Base-by-base conservation (phyloP, 1,140 invertebrate genomes). In the Mactra quadrangularis region DNA sequence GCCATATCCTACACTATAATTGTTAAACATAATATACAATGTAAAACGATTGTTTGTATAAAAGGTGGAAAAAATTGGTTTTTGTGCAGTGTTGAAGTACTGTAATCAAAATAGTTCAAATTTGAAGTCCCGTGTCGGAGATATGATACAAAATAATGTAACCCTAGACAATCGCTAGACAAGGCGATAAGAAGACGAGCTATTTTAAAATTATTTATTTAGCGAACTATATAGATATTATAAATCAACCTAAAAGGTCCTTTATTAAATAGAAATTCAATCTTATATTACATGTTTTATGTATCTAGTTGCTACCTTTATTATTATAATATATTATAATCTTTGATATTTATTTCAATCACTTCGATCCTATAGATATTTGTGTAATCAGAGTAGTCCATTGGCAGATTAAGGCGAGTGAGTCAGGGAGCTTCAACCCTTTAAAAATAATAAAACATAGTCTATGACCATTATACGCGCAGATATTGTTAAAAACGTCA, bases 31-130 rank as follows among this genome's bases (percentile, higher is more conserved):
- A 25, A 52, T 31, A 25, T 19, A 64, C 60, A 38, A 13, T 9
- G 33, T 38, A 9, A 29, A 7, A 11, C 31, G 60, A 33, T 17
- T 64, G 17, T 64, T 6, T 38, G 31, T 38, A 7, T 11, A n/a
- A 3, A 19, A 27, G 15, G 17, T n/a, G 52, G 25, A 35, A 29
- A 59, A 41, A 29, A 60, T 22, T 45, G 13, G 27, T 6, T 50
- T 47, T 62, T 6, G 31, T 33, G 35, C 27, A 41, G 41, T 31
- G 4, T 38, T 76, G 15, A 50, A 60, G 72, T 76, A 76, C 57
- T 60, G 29, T 50, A 45, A 76, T 76, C 57, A 47, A 76, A 60
- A 41, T 62, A 76, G 27, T 76, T 76, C 35, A 60, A 47, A 76
- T 31, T 47, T 62, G 27, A 25, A 17, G 38, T 19, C 27, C 35